phyloP scores from a whole-genome alignment of 2,113 vertebrate species.

The Castor canadensis region DNA sequence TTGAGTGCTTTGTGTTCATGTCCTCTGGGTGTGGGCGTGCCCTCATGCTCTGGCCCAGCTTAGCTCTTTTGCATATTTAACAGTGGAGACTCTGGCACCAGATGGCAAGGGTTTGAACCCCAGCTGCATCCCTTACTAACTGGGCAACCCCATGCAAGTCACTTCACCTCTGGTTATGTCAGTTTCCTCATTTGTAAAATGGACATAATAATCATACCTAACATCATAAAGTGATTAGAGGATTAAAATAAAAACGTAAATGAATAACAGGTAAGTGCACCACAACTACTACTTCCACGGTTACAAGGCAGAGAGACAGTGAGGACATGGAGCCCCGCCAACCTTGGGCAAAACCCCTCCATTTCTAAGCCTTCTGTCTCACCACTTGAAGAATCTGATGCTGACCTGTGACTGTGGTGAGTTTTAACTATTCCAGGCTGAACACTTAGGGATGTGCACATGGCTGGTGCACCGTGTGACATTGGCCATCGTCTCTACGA shows the following conservation, averaged over 20 bases:
- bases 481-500: no score
- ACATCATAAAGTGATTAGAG: neutral
- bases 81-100: neutral
- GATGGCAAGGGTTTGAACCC: neutral
- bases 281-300: no score
- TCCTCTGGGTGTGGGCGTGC: neutral
- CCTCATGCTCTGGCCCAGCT: neutral
- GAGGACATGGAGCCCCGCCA: neutral
- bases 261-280: neutral
- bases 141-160: neutral
- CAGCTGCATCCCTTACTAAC: neutral
- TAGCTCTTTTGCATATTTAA: neutral
- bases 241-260: neutral
- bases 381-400: neutral
- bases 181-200: neutral
- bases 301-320: rapidly evolving
- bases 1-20: rapidly evolving
- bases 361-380: neutral
- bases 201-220: neutral
- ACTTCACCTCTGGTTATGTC: neutral
- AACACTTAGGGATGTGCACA: rapidly evolving
- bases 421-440: neutral
- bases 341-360: neutral
- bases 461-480: rapidly evolving
- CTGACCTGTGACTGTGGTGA: rapidly evolving